Conservation (phyloP, 1,140 invertebrate species). For the Chironomus tepperi region DNA sequence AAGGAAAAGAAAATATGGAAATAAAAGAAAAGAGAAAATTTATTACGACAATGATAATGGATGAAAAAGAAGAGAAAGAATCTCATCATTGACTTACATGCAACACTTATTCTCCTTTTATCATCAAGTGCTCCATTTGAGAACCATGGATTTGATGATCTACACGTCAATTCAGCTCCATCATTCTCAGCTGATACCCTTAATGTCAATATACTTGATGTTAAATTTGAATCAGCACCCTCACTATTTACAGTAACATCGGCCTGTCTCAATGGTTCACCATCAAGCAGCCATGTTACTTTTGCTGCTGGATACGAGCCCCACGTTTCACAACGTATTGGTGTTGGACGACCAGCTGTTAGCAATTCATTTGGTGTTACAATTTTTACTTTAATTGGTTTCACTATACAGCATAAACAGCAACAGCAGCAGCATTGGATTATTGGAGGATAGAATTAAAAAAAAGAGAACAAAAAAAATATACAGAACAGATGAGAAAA, state of each 20-base stretch:
- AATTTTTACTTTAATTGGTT: constrained; percentile 59
- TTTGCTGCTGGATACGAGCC: constrained; percentile 65
- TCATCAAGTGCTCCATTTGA: constrained; percentile 70
- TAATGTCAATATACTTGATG: constrained; percentile 64
- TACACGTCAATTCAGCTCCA: constrained; percentile 70
- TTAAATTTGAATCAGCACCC: constrained; percentile 54
- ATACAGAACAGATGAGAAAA: too few species aligned
- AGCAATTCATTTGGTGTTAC: constrained; percentile 50
- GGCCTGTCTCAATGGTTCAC: constrained; percentile 49
- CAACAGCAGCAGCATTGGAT: constrained; percentile 25
- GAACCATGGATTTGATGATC: constrained; percentile 82
- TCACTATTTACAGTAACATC: constrained; percentile 39
- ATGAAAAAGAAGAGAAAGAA: constrained; percentile 21
- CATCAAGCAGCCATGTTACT: constrained; percentile 60
- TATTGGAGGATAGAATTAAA: not conserved
- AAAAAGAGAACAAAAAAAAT: too few species aligned
- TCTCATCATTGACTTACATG: constrained; percentile 58
- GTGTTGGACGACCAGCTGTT: constrained; percentile 50
- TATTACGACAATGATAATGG: not conserved
- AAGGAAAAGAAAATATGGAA: not conserved
- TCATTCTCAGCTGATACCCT: constrained; percentile 66
- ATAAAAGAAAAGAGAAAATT: not conserved
- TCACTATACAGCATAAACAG: constrained; percentile 49
- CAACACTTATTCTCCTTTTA: constrained; percentile 64
- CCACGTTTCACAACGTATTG: constrained; percentile 56